Evolutionary conservation across 2,888 invertebrate genomes (phyloP), one percentile per base, ranked within the genome.

Genomic region (Drosophila pegasa): DNA sequence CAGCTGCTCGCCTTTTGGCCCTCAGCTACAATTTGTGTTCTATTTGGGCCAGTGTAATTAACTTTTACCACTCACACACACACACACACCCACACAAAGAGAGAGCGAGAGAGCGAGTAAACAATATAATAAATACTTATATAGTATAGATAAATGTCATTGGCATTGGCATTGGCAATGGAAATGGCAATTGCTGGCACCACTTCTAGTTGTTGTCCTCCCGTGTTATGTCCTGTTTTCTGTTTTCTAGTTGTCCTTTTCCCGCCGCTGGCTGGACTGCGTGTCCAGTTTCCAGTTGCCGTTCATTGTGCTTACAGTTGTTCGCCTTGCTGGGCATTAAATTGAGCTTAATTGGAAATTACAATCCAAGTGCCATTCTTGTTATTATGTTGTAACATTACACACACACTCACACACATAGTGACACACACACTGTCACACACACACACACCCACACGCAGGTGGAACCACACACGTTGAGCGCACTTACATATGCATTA

Each of bases 261-360:
- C 22, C 20, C 8, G 48, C 9, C 33, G 9, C n/a, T n/a, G 33
- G 22, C 0, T 33, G n/a, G 7, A 37, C 7, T 18, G 5, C 14
- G 48, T 38, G 47, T 37, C 60, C 61, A 64, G 57, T 58, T 73
- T 50, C 45, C 27, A 52, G 59, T 41, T 62, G 20, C 52, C 54
- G 54, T 48, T 73, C 35, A 57, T 64, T 55, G 55, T 45, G 41
- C 43, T 60, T 52, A 35, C 33, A 14, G 20, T 29, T 56, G 60
- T 38, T 38, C 47, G 58, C 65, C 40, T 52, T 40, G 58, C 45
- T 58, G 63, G 41, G 60, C 62, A 69, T 79, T 78, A 85, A 82
- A 84, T 83, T 78, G 87, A 87, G 80, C 75, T 73, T 86, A 87
- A 86, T 86, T 86, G 87, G 83, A 83, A 81, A 85, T 81, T 87